Base-by-base conservation (phyloP, 2,113 vertebrate species). In the Falco punctatus region DNA sequence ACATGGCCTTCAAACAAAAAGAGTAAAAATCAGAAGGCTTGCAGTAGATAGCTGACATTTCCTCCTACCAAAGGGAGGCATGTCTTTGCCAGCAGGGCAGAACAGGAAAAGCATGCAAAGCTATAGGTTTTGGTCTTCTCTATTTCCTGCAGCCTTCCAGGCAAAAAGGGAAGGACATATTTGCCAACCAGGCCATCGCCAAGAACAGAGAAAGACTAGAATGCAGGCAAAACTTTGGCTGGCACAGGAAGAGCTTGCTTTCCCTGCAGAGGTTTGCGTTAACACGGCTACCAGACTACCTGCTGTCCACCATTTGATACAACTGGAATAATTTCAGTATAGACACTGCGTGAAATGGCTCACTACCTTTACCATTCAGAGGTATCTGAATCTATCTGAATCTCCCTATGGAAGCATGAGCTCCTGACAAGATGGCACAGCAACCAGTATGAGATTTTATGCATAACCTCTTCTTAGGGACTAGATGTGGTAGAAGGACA, bases 351-450 rank as follows among this genome's bases (percentile, higher is more conserved):
- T 38, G 44, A 88, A 59, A 67, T 13, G 80, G 55, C 27, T 83
- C 13, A 1, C 38, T 32, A 16, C 54, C 55, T 46, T 48, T 54
- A 66, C 14, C 49, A 23, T n/a, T 24, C 59, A 70, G 51, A 74
- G 32, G 22, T 3, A 1, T 28, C 35, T 38, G 35, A 35, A 35
- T 35, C 35, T 35, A 35, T 35, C 35, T 35, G 35, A 4, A 23
- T 16, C 72, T 59, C 57, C 33, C 46, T 9, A 2, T 0, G 9
- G 57, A 38, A 57, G 40, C 51, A 64, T 0, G 0, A 85, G 65
- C 24, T 69, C 35, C 69, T 27, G 51, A 23, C 44, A 80, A 46
- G n/a, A 88, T 6, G 28, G 74, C 49, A 57, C 28, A 66, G 44
- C 30, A 72, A 72, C 8, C 67, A 66, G 23, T 3, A 12, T 2